Evolutionary conservation across 2,888 invertebrate species (phyloP).

Genomic region (Nymphalis polychloros): DNA sequence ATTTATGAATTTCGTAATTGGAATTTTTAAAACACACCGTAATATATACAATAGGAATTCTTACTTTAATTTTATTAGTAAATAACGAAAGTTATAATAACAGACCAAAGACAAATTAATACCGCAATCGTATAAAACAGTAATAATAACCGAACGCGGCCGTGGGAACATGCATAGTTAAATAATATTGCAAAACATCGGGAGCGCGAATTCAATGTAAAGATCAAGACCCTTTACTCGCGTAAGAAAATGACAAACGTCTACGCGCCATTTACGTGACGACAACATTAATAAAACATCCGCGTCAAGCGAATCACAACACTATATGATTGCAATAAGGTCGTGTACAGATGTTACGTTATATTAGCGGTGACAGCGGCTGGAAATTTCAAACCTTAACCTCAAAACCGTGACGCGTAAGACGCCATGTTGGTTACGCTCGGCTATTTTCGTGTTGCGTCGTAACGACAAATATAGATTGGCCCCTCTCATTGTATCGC

Average conservation of each 20-base stretch:
- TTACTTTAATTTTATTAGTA: background rate
- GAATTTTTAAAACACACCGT: background rate
- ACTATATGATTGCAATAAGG: constrained; percentile 46
- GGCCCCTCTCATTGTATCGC: constrained; percentile 40
- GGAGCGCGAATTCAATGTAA: constrained; percentile 71
- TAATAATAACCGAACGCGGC: constrained; percentile 50
- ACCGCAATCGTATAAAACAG: constrained; percentile 41
- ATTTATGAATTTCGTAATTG: background rate
- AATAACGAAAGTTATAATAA: constrained; percentile 3
- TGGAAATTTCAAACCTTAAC: constrained; percentile 80
- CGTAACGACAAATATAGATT: constrained; percentile 54
- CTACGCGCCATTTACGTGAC: constrained; percentile 58
- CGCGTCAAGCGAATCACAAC: constrained; percentile 49
- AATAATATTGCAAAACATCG: constrained; percentile 42
- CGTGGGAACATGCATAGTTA: constrained; percentile 49
- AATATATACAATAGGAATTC: background rate
- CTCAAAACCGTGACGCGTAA: constrained; percentile 76
- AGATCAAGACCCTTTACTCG: constrained; percentile 74
- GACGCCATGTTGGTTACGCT: constrained; percentile 69
- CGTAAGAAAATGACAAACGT: constrained; percentile 67
- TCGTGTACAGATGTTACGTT: constrained; percentile 34
- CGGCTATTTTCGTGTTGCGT: constrained; percentile 61
- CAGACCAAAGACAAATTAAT: background rate
- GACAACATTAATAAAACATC: constrained; percentile 44
- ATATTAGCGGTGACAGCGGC: constrained; percentile 29